phyloP scores from a whole-genome alignment of 2,113 vertebrate genomes.

The Montifringilla adamsi region DNA sequence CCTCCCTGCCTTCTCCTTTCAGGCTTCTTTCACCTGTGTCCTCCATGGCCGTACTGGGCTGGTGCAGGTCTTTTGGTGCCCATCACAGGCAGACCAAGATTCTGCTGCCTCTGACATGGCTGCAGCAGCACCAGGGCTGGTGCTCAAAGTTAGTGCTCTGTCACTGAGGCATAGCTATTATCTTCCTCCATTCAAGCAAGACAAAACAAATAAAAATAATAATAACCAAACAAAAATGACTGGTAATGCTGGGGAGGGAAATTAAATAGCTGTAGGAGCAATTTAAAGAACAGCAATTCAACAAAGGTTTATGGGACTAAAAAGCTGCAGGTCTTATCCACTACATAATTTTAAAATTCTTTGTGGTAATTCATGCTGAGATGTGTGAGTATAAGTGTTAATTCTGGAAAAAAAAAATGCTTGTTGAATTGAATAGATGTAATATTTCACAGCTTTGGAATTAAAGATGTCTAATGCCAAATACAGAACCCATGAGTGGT shows the following conservation, averaged over 20 bases:
- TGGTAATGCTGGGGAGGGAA: neutral
- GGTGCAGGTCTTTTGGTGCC: neutral
- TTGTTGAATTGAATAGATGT: neutral
- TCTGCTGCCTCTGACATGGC: neutral
- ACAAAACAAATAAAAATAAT: neutral
- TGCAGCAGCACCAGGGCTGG: neutral
- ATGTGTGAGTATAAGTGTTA: neutral
- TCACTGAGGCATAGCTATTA: neutral
- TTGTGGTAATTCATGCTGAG: neutral
- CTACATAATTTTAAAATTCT: neutral
- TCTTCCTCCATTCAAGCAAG: neutral
- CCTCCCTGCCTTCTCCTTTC: neutral
- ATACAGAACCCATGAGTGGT: neutral
- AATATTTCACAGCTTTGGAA: neutral
- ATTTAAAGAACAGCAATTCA: neutral
- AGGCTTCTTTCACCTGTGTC: neutral
- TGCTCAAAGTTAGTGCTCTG: neutral
- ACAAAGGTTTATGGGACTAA: neutral
- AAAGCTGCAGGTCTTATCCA: neutral
- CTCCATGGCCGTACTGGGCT: neutral
- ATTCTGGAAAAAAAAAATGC: neutral
- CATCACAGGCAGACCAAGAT: neutral
- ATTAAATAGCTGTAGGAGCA: neutral
- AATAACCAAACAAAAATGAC: neutral
- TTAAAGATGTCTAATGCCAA: neutral